These are phyloP conservation scores for Malurus cyaneus DNA, from an alignment of 2,113 vertebrate genomes.

Conservation along the genomic window DNA sequence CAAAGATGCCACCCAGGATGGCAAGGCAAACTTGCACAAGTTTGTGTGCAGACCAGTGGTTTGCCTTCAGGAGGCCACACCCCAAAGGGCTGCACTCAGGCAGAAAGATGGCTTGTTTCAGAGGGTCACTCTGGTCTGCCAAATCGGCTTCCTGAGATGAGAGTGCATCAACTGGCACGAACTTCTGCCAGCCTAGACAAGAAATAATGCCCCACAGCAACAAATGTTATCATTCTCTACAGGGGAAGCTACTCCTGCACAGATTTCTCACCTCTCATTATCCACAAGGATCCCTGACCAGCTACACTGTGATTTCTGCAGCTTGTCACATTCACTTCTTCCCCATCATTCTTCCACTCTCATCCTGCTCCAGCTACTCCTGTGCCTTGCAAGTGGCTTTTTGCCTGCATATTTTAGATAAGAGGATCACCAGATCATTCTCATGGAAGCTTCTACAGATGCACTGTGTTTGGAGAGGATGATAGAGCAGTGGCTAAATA, in stretches of 20 bases:
- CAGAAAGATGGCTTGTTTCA: not conserved
- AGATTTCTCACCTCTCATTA: not conserved
- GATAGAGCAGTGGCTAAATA: not conserved
- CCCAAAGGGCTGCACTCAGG: not conserved
- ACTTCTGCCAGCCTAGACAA: not conserved
- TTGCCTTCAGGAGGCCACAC: not conserved
- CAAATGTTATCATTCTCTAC: not conserved
- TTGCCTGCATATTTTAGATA: not conserved
- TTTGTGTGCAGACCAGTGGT: not conserved
- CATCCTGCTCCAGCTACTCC: not conserved
- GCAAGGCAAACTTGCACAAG: not conserved
- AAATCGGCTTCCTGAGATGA: not conserved
- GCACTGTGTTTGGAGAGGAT: not conserved
- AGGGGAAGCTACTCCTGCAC: not conserved
- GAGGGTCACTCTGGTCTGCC: not conserved
- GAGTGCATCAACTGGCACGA: not conserved
- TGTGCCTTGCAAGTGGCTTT: not conserved
- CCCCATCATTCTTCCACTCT: not conserved
- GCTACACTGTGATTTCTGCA: not conserved
- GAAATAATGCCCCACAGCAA: not conserved
- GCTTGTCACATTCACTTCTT: not conserved
- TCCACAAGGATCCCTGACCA: not conserved
- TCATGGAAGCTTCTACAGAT: not conserved
- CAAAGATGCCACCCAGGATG: not conserved
- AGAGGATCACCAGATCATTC: not conserved